Evolutionary conservation across 2,113 vertebrate genomes (phyloP).

Genomic region (Myrmecophaga tridactyla): DNA sequence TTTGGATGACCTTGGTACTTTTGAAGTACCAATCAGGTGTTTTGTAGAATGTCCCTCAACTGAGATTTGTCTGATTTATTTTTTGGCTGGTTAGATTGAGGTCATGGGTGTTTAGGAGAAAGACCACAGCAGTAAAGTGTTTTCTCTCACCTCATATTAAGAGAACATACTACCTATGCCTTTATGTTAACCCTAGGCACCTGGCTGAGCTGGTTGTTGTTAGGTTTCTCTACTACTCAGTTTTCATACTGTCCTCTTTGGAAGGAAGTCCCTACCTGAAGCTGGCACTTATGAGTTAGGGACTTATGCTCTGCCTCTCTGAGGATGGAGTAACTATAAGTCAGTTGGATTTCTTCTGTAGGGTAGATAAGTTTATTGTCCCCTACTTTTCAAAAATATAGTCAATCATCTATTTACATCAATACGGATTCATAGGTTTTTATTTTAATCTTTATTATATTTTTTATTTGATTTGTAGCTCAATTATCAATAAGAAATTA

Average conservation of each 20-base stretch:
- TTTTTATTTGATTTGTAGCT: not conserved
- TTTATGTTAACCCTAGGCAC: accelerated
- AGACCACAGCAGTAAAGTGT: not conserved
- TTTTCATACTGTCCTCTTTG: not conserved
- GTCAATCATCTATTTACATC: not conserved
- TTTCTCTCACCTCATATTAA: not conserved
- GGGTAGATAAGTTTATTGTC: not conserved
- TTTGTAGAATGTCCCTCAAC: not conserved
- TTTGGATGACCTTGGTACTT: not conserved
- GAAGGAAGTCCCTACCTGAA: not conserved
- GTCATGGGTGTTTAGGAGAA: not conserved
- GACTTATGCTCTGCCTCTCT: not conserved
- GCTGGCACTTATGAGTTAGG: too few species aligned
- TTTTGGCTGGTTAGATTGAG: not conserved
- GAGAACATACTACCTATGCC: too few species aligned
- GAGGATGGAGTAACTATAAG: not conserved
- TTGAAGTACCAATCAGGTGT: not conserved
- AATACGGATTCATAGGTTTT: not conserved
- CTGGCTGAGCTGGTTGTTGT: not conserved
- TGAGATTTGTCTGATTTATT: not conserved
- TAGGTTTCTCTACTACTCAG: not conserved
- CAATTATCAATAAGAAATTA: too few species aligned
- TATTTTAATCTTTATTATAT: not conserved
- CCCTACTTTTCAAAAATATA: too few species aligned
- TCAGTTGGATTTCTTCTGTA: not conserved